Base-by-base conservation (phyloP, 2,888 invertebrate species). In the Pachymerium ferrugineum region DNA sequence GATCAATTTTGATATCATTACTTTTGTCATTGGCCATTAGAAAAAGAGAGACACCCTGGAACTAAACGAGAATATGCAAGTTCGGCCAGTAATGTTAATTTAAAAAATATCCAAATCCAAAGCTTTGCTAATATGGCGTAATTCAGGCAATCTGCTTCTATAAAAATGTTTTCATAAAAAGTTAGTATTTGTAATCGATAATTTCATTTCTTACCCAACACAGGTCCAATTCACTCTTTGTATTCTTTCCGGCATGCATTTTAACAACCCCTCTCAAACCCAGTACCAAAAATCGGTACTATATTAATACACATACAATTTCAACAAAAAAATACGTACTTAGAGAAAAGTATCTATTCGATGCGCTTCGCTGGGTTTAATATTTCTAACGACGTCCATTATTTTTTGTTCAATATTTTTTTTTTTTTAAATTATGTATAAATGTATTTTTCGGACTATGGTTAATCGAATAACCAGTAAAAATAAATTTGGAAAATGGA, bases 401-500 rank as follows among this genome's bases (percentile, higher is more conserved):
- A 25, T 25, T 14, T 62, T 62, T 14, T 25, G 62, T 25, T 62
- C 62, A n/a, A n/a, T n/a, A n/a, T n/a, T n/a, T n/a, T n/a, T 25
- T 62, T 62, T 62, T 14, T 25, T 28, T 28, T 12, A 4, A 38
- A n/a, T 62, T 62, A 28, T 62, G 10, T 28, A 62, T 25, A 47
- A 62, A 28, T 14, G 28, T n/a, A n/a, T n/a, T n/a, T n/a, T n/a
- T n/a, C n/a, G n/a, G n/a, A n/a, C n/a, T n/a, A n/a, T n/a, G 28
- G 28, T 62, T n/a, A 62, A 62, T 62, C 62, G 62, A n/a, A n/a
- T n/a, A 35, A 69, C 30, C 69, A 69, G 19, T 35, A 69, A 69
- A n/a, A 69, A 69, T 14, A 69, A 69, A 31, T 31, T 31, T 31
- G 33, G 69, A 69, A 69, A 69, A 69, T 10, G 19, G 33, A 69